phyloP scores from a whole-genome alignment of 2,797 vertebrate species.

The Halcyon chelicuti region DNA sequence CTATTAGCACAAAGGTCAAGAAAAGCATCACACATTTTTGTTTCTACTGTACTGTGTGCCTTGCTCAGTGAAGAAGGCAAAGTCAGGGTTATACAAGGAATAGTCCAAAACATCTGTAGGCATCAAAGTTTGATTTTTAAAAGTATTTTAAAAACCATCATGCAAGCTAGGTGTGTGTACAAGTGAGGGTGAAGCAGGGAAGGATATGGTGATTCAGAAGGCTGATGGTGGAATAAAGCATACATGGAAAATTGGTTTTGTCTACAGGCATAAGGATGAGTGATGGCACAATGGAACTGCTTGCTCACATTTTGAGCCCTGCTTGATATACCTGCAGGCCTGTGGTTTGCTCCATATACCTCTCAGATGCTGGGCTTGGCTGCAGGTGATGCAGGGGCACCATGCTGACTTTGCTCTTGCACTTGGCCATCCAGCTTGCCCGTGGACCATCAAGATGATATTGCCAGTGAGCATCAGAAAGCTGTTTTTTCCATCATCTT shows the following conservation, averaged over 20 bases:
- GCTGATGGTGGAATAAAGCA: slow-evolving; percentile 45
- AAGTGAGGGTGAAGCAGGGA: background rate
- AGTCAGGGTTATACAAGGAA: background rate
- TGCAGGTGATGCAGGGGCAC: rapidly evolving
- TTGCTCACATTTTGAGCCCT: background rate
- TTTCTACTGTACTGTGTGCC: background rate
- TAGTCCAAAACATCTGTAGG: background rate
- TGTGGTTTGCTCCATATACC: background rate
- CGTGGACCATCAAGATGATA: rapidly evolving
- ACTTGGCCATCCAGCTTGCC: background rate
- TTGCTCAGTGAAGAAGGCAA: background rate
- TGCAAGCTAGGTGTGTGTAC: background rate
- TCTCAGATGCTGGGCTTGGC: background rate
- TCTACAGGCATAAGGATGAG: background rate
- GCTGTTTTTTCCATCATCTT: background rate
- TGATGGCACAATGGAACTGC: background rate
- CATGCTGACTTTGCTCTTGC: background rate
- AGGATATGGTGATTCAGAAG: background rate
- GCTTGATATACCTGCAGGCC: background rate
- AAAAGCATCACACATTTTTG: background rate
- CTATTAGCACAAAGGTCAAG: background rate
- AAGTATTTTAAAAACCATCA: no score
- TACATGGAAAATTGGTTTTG: background rate
- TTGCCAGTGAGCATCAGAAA: background rate
- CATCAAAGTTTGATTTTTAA: no score